Conservation (phyloP, 2,797 vertebrate species). For the Anguilla megastoma region DNA sequence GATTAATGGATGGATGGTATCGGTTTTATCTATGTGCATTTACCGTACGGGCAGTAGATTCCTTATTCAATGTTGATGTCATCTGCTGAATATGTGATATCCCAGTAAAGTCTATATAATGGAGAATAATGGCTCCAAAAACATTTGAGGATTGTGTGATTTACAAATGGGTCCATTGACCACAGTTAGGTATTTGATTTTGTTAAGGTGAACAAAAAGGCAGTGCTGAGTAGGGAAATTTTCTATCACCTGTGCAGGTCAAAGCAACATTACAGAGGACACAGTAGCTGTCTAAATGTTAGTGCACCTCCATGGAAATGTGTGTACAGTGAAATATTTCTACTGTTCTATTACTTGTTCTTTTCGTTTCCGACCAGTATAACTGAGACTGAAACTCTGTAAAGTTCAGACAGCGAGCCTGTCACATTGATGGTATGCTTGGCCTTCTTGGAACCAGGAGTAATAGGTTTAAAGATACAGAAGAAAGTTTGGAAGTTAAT, state of each 20-base stretch:
- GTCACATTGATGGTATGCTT: constrained; percentile 27
- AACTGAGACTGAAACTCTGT: not conserved
- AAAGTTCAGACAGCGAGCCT: not conserved
- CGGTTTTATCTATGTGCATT: too few species aligned
- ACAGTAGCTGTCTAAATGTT: not conserved
- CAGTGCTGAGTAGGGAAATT: not conserved
- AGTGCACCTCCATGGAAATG: not conserved
- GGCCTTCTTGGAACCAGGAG: not conserved
- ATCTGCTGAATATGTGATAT: not conserved
- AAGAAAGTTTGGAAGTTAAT: constrained; percentile 18
- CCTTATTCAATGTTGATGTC: not conserved
- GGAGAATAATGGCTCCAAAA: not conserved
- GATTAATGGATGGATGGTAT: too few species aligned
- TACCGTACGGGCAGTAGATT: not conserved
- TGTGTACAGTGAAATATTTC: not conserved
- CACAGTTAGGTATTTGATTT: not conserved
- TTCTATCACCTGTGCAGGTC: not conserved
- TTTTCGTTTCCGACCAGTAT: not conserved
- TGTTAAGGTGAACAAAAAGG: not conserved
- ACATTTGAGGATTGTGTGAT: not conserved
- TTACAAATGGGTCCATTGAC: not conserved
- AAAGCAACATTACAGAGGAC: not conserved
- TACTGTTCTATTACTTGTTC: not conserved
- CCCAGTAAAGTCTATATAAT: too few species aligned
- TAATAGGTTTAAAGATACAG: constrained; percentile 26